Percentiles rank a stretch among this genome's conserved stretches.
phyloP scores from a whole-genome alignment of 2,888 invertebrate genomes.

The Drosophila niveifrons region DNA sequence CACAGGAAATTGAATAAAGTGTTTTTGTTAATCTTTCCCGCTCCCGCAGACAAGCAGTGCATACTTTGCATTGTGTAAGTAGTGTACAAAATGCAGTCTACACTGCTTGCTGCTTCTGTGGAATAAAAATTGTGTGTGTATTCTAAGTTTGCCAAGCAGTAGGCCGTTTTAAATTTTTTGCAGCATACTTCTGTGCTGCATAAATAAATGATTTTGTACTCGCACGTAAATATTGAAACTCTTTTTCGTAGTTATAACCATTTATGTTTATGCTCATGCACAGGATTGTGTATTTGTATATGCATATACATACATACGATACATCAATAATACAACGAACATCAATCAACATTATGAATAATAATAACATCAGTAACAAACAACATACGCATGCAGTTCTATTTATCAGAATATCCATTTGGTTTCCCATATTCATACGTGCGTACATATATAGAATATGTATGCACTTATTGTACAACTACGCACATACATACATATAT shows the following conservation, averaged over 20 bases:
- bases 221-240: conserved; percentile 16
- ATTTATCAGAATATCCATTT: conserved; percentile 12
- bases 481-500: neutral
- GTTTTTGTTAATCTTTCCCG: conserved; percentile 3
- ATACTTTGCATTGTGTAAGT: too few relatives aligned
- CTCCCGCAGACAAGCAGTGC: neutral
- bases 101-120: neutral
- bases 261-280: neutral
- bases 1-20: conserved; percentile 6
- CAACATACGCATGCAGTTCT: conserved; percentile 28
- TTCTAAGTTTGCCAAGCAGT: conserved; percentile 30
- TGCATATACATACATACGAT: conserved; percentile 5
- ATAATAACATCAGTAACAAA: conserved; percentile 4
- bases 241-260: conserved; percentile 1
- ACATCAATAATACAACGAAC: conserved; percentile 11
- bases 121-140: neutral
- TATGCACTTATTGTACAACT: neutral
- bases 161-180: neutral
- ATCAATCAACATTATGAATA: conserved; percentile 18
- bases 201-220: conserved; percentile 21
- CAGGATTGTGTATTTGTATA: neutral
- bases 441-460: neutral
- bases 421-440: neutral
- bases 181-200: conserved; percentile 18
- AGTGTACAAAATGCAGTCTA: neutral